Evolutionary conservation across 2,113 vertebrate genomes (phyloP), one percentile per base, ranked within the genome.

Genomic region (Archocentrus centrarchus): DNA sequence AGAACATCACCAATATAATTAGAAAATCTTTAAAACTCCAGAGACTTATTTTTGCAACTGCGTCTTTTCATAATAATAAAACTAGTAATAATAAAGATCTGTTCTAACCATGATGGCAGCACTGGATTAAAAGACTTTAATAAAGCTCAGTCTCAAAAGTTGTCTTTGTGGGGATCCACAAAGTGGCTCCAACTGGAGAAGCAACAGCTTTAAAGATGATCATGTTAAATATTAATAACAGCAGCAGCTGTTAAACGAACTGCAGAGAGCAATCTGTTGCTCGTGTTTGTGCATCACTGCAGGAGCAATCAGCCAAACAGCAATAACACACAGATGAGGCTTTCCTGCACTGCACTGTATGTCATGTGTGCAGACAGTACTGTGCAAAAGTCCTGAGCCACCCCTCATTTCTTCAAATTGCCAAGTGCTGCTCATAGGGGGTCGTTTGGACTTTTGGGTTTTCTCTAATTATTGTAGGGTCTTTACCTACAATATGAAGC

Each of bases 381-480:
- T 68, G 41, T 68, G 18, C 1, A 11, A 27, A 68, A 68, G 39
- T 47, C 64, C 41, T 30, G 24, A 70, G 24, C 0, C 0, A 70
- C 27, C 64, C 64, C 15, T 70, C 24, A 20, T 30, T 68, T 50
- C 41, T 30, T 27, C 41, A 68, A 47, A 47, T 47, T 68, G 30
- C 30, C 30, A 30, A 30, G 30, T 30, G 30, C 3, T 30, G 30
- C 30, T 30, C 30, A 30, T 4, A 30, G 30, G 30, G 30, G 30
- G 30, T 30, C 30, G 30, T 30, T 30, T 30, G 3, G 30, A 30
- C 30, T 5, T 4, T 30, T 30, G 30, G 30, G 30, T 30, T 30
- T 30, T 30, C 30, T 30, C 3, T 30, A 4, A 30, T 30, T 30
- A 30, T 30, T 30, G 30, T 30, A 30, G 30, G 30, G 30, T 30